Conservation (phyloP, 37 sponge, comb jelly and placozoan genomes). For the Spongia lamella region DNA sequence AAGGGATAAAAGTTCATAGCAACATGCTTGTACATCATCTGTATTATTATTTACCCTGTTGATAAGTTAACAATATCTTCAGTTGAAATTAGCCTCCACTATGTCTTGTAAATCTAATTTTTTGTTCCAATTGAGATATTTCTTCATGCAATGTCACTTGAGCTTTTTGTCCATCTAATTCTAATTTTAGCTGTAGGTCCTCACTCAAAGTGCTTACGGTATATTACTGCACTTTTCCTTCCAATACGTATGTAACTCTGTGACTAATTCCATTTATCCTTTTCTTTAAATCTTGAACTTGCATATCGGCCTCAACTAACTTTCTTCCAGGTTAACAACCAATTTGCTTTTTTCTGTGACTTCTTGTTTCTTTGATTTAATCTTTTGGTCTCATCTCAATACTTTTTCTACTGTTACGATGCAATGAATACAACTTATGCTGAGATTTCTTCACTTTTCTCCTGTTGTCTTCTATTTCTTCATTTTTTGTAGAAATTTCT, state of each 20-base stretch:
- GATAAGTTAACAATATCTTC: conserved; percentile 32
- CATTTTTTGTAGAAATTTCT: no score
- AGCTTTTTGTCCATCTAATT: neutral
- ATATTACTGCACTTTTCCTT: no score
- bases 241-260: no score
- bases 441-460: no score
- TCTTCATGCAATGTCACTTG: conserved; percentile 2
- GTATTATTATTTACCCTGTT: no score
- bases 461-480: no score
- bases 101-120: no score
- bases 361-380: neutral
- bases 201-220: no score
- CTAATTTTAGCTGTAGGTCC: neutral
- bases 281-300: neutral
- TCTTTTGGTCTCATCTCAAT: neutral
- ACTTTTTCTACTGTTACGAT: conserved; percentile 16
- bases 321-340: neutral
- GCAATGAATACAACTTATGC: neutral
- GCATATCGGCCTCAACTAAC: neutral
- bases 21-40: no score
- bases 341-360: neutral
- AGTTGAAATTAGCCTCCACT: no score
- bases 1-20: conserved; percentile 32
- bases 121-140: neutral
- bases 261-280: no score